Conservation (phyloP, 2,797 vertebrate genomes). For the Vultur gryphus region DNA sequence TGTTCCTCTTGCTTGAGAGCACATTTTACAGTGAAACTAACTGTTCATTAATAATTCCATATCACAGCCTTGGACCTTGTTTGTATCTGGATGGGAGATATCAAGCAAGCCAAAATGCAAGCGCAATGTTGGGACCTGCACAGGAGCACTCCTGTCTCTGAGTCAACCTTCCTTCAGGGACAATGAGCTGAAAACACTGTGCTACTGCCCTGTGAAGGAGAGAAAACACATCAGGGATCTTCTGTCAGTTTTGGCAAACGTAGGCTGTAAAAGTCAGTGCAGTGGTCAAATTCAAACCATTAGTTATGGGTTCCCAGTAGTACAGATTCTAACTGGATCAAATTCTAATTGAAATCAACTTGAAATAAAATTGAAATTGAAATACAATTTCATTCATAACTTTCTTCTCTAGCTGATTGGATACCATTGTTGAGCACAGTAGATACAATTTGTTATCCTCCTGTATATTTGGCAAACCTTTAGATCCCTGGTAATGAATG, state of each 20-base stretch:
- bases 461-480: background rate
- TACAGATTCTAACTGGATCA: background rate
- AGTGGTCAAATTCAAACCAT: background rate
- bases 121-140: fast-evolving
- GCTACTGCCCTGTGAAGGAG: background rate
- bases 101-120: background rate
- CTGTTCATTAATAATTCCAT: background rate
- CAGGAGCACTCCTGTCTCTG: fast-evolving
- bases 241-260: background rate
- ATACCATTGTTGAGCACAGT: background rate
- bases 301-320: background rate
- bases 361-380: background rate
- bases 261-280: background rate
- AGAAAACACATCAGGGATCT: background rate
- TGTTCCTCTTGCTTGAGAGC: conserved; percentile 10
- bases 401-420: background rate
- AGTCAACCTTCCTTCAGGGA: background rate
- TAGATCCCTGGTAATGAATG: background rate
- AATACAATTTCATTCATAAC: background rate
- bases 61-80: background rate
- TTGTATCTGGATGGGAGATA: background rate
- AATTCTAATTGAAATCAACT: background rate
- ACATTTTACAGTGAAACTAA: background rate
- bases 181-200: background rate
- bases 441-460: background rate